These are phyloP conservation scores for Centropus bengalensis DNA, from an alignment of 2,113 vertebrate genomes.

Conservation along the genomic window DNA sequence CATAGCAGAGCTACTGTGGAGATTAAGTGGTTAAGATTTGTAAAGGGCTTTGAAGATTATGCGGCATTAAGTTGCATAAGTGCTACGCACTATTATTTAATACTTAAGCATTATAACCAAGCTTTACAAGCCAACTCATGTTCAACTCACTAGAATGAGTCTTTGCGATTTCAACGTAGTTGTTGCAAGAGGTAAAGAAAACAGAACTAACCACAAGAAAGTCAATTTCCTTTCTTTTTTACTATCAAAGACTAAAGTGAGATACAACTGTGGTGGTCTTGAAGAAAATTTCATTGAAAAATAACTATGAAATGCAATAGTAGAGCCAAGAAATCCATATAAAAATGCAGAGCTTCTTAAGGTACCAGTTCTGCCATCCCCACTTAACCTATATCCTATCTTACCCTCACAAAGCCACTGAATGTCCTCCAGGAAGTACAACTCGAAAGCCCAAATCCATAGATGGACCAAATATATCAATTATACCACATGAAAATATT, in stretches of 20 bases:
- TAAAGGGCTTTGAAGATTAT: slow-evolving; percentile 61
- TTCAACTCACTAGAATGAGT: neutral
- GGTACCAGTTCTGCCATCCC: neutral
- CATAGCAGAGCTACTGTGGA: neutral
- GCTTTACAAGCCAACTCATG: neutral
- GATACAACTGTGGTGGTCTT: neutral
- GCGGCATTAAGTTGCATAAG: slow-evolving; percentile 52
- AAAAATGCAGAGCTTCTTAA: neutral
- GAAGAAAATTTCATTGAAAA: neutral
- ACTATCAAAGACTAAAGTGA: neutral
- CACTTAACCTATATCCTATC: neutral
- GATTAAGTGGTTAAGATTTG: slow-evolving; percentile 53
- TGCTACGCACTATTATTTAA: slow-evolving; percentile 60
- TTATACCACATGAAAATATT: neutral
- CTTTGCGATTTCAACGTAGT: neutral
- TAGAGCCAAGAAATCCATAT: neutral
- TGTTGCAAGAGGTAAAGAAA: neutral
- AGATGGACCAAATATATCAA: neutral
- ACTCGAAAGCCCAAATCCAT: neutral
- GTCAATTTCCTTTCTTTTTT: neutral
- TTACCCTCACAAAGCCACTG: neutral
- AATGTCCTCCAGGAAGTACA: neutral
- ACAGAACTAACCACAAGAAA: neutral
- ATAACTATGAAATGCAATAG: neutral
- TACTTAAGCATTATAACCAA: slow-evolving; percentile 9